phyloP scores from a whole-genome alignment of 2,113 vertebrate species.

The Tyto alba region DNA sequence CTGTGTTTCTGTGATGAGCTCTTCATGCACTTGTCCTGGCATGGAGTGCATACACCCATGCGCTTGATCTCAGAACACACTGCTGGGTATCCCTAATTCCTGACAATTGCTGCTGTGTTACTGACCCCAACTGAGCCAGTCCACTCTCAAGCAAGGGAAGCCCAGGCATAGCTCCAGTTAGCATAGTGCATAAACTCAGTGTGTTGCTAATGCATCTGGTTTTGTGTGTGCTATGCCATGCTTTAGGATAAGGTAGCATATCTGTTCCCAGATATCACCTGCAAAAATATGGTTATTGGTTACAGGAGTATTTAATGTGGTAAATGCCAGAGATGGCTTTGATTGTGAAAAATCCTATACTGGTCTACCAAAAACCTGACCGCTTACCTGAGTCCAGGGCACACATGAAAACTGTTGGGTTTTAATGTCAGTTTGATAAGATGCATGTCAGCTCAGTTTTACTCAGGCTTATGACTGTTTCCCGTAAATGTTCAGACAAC shows the following conservation, averaged over 20 bases:
- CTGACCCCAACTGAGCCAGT: background rate
- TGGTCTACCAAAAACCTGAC: too few species aligned
- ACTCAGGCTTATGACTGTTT: background rate
- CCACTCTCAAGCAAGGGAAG: background rate
- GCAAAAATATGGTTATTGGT: background rate
- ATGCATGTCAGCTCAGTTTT: background rate
- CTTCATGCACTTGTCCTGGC: background rate
- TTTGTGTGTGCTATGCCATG: background rate
- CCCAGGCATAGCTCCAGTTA: background rate
- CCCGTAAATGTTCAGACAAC: background rate
- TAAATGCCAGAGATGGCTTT: background rate
- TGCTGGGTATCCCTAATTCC: background rate
- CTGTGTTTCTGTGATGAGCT: background rate
- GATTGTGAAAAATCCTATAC: background rate
- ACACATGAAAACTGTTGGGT: too few species aligned
- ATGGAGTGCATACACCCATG: too few species aligned
- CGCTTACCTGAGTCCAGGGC: too few species aligned
- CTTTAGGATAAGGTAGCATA: background rate
- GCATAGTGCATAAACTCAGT: background rate
- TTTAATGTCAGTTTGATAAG: background rate
- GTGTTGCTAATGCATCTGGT: background rate
- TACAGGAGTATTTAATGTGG: background rate
- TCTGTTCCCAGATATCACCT: background rate
- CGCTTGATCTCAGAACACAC: background rate
- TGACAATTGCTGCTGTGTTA: background rate